Evolutionary conservation across 1,140 invertebrate species (phyloP).

Genomic region (Papilio xuthus): DNA sequence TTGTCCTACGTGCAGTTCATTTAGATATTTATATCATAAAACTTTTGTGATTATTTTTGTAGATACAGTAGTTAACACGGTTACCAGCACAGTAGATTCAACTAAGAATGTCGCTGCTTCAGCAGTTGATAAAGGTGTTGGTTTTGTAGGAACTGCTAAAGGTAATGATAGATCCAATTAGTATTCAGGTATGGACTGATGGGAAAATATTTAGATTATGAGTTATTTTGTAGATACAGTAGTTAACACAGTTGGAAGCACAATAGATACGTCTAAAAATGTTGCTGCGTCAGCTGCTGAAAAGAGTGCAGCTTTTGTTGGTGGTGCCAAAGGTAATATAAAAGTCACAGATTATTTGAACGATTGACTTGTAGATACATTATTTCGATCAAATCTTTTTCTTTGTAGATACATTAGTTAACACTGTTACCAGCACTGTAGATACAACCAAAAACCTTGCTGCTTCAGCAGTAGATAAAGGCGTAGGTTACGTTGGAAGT

Average conservation of each 20-base stretch:
- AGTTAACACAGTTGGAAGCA: slow-evolving; percentile 47
- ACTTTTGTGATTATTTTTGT: slow-evolving; percentile 43
- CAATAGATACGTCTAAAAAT: slow-evolving; percentile 55
- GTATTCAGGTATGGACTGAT: neutral
- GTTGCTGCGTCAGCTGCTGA: slow-evolving; percentile 49
- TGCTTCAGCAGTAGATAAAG: slow-evolving; percentile 49
- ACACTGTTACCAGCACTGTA: slow-evolving; percentile 52
- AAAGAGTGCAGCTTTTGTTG: slow-evolving; percentile 51
- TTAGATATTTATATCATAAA: slow-evolving; percentile 15
- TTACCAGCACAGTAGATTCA: slow-evolving; percentile 54
- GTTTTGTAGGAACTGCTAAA: slow-evolving; percentile 55
- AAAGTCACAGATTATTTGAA: slow-evolving; percentile 15
- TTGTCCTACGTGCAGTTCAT: neutral
- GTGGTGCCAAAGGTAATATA: slow-evolving; percentile 47
- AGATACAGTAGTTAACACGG: slow-evolving; percentile 51
- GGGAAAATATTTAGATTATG: slow-evolving; percentile 33
- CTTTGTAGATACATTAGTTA: slow-evolving; percentile 49
- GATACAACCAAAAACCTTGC: slow-evolving; percentile 56
- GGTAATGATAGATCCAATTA: slow-evolving; percentile 42
- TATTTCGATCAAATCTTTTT: neutral
- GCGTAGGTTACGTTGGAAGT: slow-evolving; percentile 41
- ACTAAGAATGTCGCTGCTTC: slow-evolving; percentile 62
- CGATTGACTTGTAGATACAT: neutral
- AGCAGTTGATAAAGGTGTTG: slow-evolving; percentile 57
- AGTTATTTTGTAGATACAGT: slow-evolving; percentile 47